Evolutionary conservation across 1,140 invertebrate genomes (phyloP).

Genomic region (Mamestra configurata): DNA sequence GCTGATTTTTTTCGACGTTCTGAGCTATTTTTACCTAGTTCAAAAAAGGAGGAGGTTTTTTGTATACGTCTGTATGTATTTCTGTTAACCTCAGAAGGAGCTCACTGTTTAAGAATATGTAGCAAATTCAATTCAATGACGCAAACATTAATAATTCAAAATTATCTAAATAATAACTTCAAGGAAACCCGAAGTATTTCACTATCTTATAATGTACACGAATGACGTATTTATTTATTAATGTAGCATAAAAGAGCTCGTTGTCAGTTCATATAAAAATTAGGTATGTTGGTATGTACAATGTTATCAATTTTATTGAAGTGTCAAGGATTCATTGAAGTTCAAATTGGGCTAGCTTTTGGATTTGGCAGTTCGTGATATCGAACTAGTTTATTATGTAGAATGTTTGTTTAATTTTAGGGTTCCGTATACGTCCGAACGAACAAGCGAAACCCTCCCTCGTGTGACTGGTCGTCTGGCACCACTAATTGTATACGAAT

Average conservation of each 20-base stretch:
- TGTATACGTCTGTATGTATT: too few relatives aligned
- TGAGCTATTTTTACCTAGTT: too few relatives aligned
- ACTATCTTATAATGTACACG: background rate
- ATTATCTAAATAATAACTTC: background rate
- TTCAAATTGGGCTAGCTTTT: background rate
- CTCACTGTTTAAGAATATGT: too few relatives aligned
- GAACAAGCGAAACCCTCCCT: too few relatives aligned
- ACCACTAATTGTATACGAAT: too few relatives aligned
- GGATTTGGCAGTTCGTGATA: background rate
- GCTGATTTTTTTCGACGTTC: too few relatives aligned
- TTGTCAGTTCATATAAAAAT: background rate
- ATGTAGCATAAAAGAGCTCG: conserved; percentile 4
- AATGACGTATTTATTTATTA: conserved; percentile 38
- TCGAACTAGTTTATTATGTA: background rate
- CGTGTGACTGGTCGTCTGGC: too few relatives aligned
- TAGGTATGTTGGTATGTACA: conserved; percentile 17
- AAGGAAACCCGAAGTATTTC: conserved; percentile 2
- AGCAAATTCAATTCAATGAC: too few relatives aligned
- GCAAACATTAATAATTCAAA: background rate
- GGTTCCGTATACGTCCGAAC: too few relatives aligned
- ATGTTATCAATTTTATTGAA: conserved; percentile 16
- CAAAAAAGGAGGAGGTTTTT: too few relatives aligned
- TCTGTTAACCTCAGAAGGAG: too few relatives aligned
- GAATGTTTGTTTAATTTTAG: background rate
- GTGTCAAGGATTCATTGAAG: conserved; percentile 19